Conservation (phyloP, 1,140 invertebrate species). For the Carposina sasakii region DNA sequence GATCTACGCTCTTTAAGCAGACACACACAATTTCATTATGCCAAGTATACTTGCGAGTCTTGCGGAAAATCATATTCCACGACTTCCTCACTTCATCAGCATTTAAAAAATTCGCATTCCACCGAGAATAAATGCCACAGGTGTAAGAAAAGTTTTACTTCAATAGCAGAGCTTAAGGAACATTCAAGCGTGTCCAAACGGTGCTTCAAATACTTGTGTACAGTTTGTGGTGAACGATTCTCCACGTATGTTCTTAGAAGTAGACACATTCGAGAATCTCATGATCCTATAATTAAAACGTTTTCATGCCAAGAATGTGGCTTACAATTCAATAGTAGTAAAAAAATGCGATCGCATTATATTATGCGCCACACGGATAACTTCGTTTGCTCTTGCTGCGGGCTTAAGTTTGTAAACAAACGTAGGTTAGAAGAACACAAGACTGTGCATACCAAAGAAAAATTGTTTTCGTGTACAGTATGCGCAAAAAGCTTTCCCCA, state of each 20-base stretch:
- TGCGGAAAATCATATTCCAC: constrained; percentile 39
- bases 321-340: constrained; percentile 35
- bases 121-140: constrained; percentile 26
- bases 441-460: constrained; percentile 54
- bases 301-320: constrained; percentile 49
- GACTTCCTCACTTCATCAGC: constrained; percentile 21
- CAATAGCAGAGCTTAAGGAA: constrained; percentile 23
- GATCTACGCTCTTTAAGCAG: constrained; percentile 27
- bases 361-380: constrained; percentile 44
- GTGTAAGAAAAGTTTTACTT: constrained; percentile 27
- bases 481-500: constrained; percentile 70
- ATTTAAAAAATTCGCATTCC: constrained; percentile 31
- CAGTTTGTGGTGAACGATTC: constrained; percentile 31
- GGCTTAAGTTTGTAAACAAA: constrained; percentile 47
- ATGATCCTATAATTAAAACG: constrained; percentile 20
- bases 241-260: constrained; percentile 26
- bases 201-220: constrained; percentile 30
- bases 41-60: constrained; percentile 34
- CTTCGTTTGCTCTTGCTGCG: constrained; percentile 44
- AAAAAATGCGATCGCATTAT: constrained; percentile 44
- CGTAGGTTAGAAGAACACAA: constrained; percentile 41
- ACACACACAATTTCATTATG: constrained; percentile 35
- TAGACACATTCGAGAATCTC: constrained; percentile 21
- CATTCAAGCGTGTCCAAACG: constrained; percentile 21
- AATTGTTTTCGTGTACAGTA: constrained; percentile 43